These are phyloP conservation scores for Ichneumoninae sp. DNA, from an alignment of 2,888 invertebrate genomes.

Conservation along the genomic window DNA sequence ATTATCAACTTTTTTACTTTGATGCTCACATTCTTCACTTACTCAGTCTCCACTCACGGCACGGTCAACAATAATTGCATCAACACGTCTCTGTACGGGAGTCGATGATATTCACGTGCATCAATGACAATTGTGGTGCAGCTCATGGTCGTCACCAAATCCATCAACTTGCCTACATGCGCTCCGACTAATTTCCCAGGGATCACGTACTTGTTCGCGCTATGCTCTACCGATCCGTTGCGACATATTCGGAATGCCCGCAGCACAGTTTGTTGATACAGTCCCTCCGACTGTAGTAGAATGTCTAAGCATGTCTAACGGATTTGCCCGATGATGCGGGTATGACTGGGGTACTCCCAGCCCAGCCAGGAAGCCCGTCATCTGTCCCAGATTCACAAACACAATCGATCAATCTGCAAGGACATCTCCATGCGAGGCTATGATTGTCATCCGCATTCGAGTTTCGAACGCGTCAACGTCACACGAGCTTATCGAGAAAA, in stretches of 20 bases:
- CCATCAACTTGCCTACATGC: background rate
- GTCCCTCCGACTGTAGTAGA: slow-evolving; percentile 13
- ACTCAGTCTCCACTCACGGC: background rate
- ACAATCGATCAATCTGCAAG: slow-evolving; percentile 48
- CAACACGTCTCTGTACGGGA: background rate
- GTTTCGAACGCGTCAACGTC: slow-evolving; percentile 18
- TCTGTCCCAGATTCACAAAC: slow-evolving; percentile 47
- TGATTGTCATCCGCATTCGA: slow-evolving; percentile 24
- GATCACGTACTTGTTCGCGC: background rate
- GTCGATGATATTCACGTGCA: background rate
- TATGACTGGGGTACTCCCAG: slow-evolving; percentile 27
- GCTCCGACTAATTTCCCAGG: background rate
- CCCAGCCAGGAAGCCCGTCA: slow-evolving; percentile 4
- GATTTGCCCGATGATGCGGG: slow-evolving; percentile 47
- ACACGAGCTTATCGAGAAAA: slow-evolving; percentile 11
- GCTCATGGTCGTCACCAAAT: background rate
- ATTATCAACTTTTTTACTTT: background rate
- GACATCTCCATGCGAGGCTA: background rate
- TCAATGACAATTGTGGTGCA: background rate
- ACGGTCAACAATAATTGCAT: background rate
- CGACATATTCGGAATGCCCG: slow-evolving; percentile 1
- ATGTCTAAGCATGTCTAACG: slow-evolving; percentile 44
- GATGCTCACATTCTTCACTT: background rate
- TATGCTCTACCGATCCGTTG: background rate
- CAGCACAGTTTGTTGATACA: slow-evolving; percentile 22